Percentiles rank a stretch among this genome's conserved stretches.
These are phyloP conservation scores for Myiozetetes cayanensis DNA, from an alignment of 2,113 vertebrate genomes.

Conservation along the genomic window DNA sequence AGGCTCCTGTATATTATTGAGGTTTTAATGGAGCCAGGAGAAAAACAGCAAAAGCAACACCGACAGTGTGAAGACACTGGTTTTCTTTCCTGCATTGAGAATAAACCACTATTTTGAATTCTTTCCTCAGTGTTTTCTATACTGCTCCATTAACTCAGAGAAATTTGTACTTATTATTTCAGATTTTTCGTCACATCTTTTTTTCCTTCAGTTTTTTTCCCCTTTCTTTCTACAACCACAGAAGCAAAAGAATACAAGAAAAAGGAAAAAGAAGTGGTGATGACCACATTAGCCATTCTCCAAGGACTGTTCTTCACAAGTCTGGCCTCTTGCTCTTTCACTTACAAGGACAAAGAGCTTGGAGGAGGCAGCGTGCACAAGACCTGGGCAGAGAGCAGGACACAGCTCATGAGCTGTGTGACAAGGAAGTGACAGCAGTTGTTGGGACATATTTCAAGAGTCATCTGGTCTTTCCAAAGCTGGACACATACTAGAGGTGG, in stretches of 20 bases:
- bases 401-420: accelerated
- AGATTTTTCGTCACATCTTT: not conserved
- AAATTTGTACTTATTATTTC: not conserved
- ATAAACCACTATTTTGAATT: not conserved
- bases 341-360: not conserved
- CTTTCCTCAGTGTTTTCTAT: not conserved
- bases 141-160: not conserved
- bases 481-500: not conserved
- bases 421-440: not conserved
- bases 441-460: not conserved
- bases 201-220: not conserved
- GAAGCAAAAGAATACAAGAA: not conserved
- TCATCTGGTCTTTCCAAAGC: not conserved
- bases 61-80: not conserved
- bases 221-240: accelerated
- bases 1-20: not conserved
- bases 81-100: not conserved
- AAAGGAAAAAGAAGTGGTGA: not conserved
- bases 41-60: not conserved
- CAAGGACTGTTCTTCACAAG: not conserved
- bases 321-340: not conserved
- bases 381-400: not conserved
- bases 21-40: not conserved
- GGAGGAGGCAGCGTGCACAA: not conserved
- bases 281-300: not conserved